Evolutionary conservation across 2,113 vertebrate genomes (phyloP).

Genomic region (Arvicanthis niloticus): DNA sequence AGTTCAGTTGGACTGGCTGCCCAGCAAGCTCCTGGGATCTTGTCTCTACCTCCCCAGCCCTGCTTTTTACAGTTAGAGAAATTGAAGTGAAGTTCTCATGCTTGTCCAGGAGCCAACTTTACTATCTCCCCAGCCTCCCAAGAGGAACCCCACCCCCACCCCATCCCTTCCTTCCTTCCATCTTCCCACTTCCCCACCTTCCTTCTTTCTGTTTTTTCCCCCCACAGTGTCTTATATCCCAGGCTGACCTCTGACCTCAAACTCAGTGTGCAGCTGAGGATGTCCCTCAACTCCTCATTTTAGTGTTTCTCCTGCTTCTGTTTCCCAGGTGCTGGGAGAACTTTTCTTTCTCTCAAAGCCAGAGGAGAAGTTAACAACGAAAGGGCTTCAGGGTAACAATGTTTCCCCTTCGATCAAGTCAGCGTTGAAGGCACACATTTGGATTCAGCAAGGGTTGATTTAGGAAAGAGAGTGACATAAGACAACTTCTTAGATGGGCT

Average conservation of each 20-base stretch:
- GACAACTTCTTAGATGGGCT: constrained; percentile 20
- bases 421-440: constrained; percentile 64
- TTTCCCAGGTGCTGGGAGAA: not conserved
- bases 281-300: not conserved
- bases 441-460: constrained; percentile 69
- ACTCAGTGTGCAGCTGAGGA: not conserved
- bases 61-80: not conserved
- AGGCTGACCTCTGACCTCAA: not conserved
- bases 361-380: constrained; percentile 59
- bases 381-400: constrained; percentile 37
- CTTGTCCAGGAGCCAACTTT: not conserved
- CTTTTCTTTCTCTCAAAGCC: constrained; percentile 66
- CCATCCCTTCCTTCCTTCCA: too few relatives aligned
- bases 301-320: not conserved
- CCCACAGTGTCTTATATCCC: not conserved
- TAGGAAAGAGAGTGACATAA: constrained; percentile 53
- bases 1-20: not conserved
- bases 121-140: not conserved
- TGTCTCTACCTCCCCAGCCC: too few relatives aligned
- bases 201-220: too few relatives aligned
- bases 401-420: constrained; percentile 62
- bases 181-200: not conserved
- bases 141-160: fast-evolving
- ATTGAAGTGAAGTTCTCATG: not conserved
- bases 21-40: not conserved